A percentile compares a stretch with the other conserved stretches of the same genome.
These are phyloP conservation scores for Carlito syrichta DNA, from an alignment of 2,113 vertebrate genomes.

Conservation along the genomic window DNA sequence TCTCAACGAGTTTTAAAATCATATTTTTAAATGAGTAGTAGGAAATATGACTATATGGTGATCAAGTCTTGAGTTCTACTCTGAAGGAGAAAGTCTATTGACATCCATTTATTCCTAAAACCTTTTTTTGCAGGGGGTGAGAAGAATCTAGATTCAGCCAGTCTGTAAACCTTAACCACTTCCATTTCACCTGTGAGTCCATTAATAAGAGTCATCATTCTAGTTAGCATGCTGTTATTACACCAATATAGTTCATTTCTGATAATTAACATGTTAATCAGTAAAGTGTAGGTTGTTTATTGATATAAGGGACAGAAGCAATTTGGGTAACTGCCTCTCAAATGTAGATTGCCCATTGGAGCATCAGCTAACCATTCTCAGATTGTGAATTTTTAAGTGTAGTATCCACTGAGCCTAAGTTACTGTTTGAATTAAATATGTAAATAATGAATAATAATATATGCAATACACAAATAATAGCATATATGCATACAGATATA, in stretches of 20 bases:
- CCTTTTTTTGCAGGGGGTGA: background rate
- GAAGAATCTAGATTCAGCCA: background rate
- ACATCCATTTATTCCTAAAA: background rate
- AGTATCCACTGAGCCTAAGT: too few species aligned
- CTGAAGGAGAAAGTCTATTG: background rate
- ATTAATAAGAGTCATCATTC: background rate
- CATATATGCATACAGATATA: too few species aligned
- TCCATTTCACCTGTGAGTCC: background rate
- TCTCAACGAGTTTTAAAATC: background rate
- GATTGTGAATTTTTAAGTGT: too few species aligned
- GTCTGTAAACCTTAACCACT: background rate
- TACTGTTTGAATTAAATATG: too few species aligned
- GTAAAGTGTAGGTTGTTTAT: too few species aligned
- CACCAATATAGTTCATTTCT: too few species aligned
- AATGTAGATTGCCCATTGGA: too few species aligned
- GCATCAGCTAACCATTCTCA: too few species aligned
- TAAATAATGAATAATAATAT: too few species aligned
- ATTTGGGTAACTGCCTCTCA: background rate
- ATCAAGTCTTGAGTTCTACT: background rate
- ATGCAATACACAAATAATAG: too few species aligned
- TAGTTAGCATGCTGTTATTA: too few species aligned
- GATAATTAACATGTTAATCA: too few species aligned
- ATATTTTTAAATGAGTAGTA: background rate
- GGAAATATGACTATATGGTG: background rate
- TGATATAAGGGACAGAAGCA: background rate